Base-by-base conservation (phyloP, 1,140 invertebrate genomes). In the Dendroctonus ponderosae region DNA sequence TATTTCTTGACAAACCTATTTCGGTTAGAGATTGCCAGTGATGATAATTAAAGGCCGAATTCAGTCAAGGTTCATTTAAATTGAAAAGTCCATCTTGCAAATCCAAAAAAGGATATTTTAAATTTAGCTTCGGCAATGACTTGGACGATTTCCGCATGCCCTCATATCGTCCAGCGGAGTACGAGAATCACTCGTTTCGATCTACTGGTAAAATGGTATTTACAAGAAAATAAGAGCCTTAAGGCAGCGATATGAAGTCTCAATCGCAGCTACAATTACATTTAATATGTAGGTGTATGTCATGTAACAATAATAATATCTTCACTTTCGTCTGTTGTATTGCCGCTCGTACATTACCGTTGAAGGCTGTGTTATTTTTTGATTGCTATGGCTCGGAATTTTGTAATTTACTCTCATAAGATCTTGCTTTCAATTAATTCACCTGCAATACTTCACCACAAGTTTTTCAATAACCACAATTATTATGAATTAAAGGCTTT, bases 281-380 rank as follows among this genome's bases (percentile, higher is more conserved):
- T 65, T 65, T 65, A 65, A 65, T 65, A 65, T 65, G 62, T 65
- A 65, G 62, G 62, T 65, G 62, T 65, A 56, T 65, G 62, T 65
- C 62, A 41, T 65, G 62, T 65, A 65, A 65, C 62, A 65, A 58
- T 65, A 65, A 65, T 65, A 65, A 65, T 65, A 65, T 65, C 62
- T 65, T 58, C 39, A 65, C 42, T 65, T 65, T 65, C 62, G 53
- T 65, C 62, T 65, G 48, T 62, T 52, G 60, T 52, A 62, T 37
- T 65, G 62, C 62, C 62, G 62, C 53, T 58, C 41, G 53, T 57
- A 39, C 53, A 65, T 65, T 65, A 65, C 54, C 62, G 53, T 57
- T 58, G 62, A 65, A 57, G 62, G 62, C 54, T 58, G 44, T 50
- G 53, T 39, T 50, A 54, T 54, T 64, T 64, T 64, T 64, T 64